A percentile compares a stretch with the other conserved stretches of the same genome.
phyloP scores from a whole-genome alignment of 2,797 vertebrate genomes.

The Acestrorhynchus altus region DNA sequence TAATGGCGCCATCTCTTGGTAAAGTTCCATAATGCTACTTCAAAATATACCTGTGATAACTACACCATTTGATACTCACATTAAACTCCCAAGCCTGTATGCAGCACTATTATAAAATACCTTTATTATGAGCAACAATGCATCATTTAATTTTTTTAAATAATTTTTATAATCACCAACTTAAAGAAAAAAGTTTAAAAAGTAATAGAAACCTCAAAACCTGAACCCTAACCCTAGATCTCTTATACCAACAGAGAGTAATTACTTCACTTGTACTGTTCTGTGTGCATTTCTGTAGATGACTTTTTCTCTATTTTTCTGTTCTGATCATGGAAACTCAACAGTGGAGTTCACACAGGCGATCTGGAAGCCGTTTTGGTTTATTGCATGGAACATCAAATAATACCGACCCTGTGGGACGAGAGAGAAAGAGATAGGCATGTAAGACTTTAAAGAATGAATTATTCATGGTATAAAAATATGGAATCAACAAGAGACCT shows the following conservation, averaged over 20 bases:
- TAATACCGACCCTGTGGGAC: constrained; percentile 34
- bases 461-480: too few relatives aligned
- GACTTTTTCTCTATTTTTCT: neutral
- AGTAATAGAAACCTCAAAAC: too few relatives aligned
- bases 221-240: too few relatives aligned
- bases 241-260: neutral
- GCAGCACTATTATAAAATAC: too few relatives aligned
- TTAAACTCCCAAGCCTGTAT: too few relatives aligned
- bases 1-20: constrained; percentile 45
- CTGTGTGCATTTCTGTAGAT: neutral
- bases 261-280: neutral
- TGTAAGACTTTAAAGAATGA: neutral
- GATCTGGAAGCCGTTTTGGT: constrained; percentile 54
- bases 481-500: constrained; percentile 40
- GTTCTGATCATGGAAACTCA: constrained; percentile 18
- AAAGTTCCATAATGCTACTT: neutral
- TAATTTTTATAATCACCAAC: too few relatives aligned
- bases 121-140: too few relatives aligned
- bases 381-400: constrained; percentile 14
- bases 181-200: too few relatives aligned
- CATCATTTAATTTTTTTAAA: too few relatives aligned
- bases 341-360: constrained; percentile 41
- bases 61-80: too few relatives aligned
- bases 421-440: neutral
- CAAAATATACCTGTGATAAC: neutral